Evolutionary conservation across 2,113 vertebrate genomes (phyloP).

Genomic region (Calypte anna): DNA sequence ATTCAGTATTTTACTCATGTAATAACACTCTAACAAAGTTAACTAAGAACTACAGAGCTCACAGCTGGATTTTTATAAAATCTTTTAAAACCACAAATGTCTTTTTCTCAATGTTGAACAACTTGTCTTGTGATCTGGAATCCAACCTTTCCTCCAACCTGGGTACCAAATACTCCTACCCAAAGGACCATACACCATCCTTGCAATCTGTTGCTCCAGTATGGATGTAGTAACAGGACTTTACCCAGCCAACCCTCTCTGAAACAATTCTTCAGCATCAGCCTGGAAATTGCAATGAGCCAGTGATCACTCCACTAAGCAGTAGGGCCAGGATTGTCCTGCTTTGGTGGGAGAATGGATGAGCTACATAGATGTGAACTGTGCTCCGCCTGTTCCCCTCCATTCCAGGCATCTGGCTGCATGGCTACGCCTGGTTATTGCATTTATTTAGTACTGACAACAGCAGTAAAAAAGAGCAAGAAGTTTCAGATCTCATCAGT

Average conservation of each 20-base stretch:
- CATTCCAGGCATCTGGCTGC: accelerated
- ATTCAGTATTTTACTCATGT: not conserved
- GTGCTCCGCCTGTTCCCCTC: not conserved
- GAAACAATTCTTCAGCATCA: not conserved
- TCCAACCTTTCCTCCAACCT: not conserved
- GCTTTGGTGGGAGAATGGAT: not conserved
- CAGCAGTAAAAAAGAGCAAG: not conserved
- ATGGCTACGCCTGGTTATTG: not conserved
- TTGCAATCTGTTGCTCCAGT: not conserved
- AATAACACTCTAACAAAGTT: not conserved
- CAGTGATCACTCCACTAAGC: not conserved
- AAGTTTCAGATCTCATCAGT: not conserved
- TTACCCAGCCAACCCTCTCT: not conserved
- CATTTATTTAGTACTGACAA: not conserved
- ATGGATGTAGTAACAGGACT: not conserved
- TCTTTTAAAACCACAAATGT: not conserved
- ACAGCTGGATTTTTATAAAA: not conserved
- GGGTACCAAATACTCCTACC: not conserved
- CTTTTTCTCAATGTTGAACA: not conserved
- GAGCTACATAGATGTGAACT: not conserved
- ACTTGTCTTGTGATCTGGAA: not conserved
- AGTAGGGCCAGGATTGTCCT: not conserved
- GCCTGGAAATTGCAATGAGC: not conserved
- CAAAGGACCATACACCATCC: not conserved
- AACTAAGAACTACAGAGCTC: not conserved